Base-by-base conservation (phyloP, 2,113 vertebrate genomes). In the Butorides virescens region DNA sequence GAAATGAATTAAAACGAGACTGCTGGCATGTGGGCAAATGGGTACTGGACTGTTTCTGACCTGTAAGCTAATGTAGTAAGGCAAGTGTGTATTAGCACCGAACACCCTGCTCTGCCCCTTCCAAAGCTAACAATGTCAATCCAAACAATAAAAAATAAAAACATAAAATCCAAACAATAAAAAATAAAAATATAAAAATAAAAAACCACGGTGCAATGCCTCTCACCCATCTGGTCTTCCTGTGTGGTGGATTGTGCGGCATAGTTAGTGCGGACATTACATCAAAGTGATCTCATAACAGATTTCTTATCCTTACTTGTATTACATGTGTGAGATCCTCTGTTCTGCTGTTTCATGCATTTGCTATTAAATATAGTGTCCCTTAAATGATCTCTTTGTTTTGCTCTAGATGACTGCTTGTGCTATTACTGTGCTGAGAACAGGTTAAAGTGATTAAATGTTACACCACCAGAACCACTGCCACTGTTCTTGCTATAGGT, bases 381-480 rank as follows among this genome's bases (percentile, higher is more conserved):
- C 77, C 70, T 66, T 80, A 66, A 90, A 37, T 65, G 46, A 37
- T 72, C 46, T 86, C 42, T 83, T 82, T 1, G 1, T 95, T 90
- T 78, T 85, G 39, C 74, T 91, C 39, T 92, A 75, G n/a, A 8
- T 91, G 65, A 61, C 39, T 90, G 86, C 77, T 95, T 95, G 85
- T 79, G 85, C 85, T 88, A 16, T 90, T 92, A 52, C 25, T 71
- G 72, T 70, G 80, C 56, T 92, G 90, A 88, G 95, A 95, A 94
- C 81, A 94, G 88, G 68, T 86, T 93, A 22, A 83, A 94, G 70
- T 73, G 66, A 75, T 91, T 65, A 92, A 75, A 59, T 65, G 29
- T 85, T 91, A 74, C 32, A 49, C 36, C 72, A 55, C 72, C 80
- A 96, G 77, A 79, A 86, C 25, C 88, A 92, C 36, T 92, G 96